phyloP scores from a whole-genome alignment of 2,888 invertebrate species.

The Caenorhabditis drosophilae region DNA sequence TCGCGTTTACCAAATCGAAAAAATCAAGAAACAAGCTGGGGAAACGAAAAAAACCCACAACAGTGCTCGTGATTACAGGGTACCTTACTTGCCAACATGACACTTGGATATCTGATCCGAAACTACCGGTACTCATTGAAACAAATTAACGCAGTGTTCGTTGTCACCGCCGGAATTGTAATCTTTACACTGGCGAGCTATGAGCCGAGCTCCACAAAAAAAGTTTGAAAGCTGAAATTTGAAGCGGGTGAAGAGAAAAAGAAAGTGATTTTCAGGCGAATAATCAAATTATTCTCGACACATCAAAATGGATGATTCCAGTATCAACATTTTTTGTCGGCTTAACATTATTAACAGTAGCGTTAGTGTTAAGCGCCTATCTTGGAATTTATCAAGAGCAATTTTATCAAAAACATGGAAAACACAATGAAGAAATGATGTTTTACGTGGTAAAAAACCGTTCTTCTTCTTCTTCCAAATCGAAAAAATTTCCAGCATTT shows the following conservation, averaged over 20 bases:
- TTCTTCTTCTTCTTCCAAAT: not conserved
- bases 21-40: no score
- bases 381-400: conserved; percentile 72
- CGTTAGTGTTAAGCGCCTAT: conserved; percentile 87
- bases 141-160: conserved; percentile 81
- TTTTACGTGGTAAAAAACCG: conserved; percentile 53
- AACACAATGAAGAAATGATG: conserved; percentile 71
- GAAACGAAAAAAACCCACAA: no score
- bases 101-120: conserved; percentile 88
- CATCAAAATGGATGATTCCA: conserved; percentile 17
- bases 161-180: conserved; percentile 90
- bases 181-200: conserved; percentile 80
- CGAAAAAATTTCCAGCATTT: conserved; percentile 76
- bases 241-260: not conserved
- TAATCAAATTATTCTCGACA: conserved; percentile 24
- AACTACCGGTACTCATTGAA: conserved; percentile 78
- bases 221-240: not conserved
- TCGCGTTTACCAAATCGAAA: no score
- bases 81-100: conserved; percentile 92
- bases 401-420: conserved; percentile 77
- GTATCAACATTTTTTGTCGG: conserved; percentile 50
- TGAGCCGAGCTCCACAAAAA: conserved; percentile 18
- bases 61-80: no score
- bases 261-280: not conserved
- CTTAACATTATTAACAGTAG: conserved; percentile 79